A percentile compares a stretch with the other conserved stretches of the same genome.
phyloP scores from a whole-genome alignment of 2,888 invertebrate genomes.

The Argyra leucocephala region DNA sequence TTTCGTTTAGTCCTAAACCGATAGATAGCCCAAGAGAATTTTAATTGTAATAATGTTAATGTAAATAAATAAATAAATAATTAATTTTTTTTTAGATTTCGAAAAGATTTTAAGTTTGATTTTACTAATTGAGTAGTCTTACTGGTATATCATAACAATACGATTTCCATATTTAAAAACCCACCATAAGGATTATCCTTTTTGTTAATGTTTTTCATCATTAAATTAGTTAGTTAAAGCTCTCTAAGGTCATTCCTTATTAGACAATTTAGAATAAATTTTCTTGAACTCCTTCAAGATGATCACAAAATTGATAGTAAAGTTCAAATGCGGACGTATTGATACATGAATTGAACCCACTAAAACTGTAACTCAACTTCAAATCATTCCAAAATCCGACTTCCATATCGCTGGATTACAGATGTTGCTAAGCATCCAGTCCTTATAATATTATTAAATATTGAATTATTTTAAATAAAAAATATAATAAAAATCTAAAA shows the following conservation, averaged over 20 bases:
- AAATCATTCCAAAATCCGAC: constrained; percentile 86
- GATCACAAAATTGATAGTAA: constrained; percentile 86
- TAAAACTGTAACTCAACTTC: constrained; percentile 70
- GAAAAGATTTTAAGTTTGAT: constrained; percentile 65
- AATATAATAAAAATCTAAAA: not conserved
- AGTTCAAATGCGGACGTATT: constrained; percentile 89
- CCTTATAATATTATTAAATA: too few species aligned
- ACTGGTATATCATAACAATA: constrained; percentile 86
- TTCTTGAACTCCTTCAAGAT: constrained; percentile 72
- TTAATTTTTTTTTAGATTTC: too few species aligned
- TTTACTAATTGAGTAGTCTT: constrained; percentile 71
- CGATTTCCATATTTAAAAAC: constrained; percentile 96
- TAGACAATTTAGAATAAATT: constrained; percentile 66
- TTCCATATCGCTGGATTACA: constrained; percentile 96
- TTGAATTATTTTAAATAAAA: too few species aligned
- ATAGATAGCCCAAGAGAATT: too few species aligned
- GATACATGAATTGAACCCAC: constrained; percentile 59
- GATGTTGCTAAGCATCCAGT: constrained; percentile 96
- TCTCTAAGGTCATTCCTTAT: constrained; percentile 97
- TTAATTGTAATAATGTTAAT: too few species aligned
- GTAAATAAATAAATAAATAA: too few species aligned
- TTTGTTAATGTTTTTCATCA: constrained; percentile 99
- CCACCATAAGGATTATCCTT: constrained; percentile 87
- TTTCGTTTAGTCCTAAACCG: too few species aligned
- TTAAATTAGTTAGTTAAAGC: too few species aligned